Base-by-base conservation (phyloP, 2,888 invertebrate genomes). In the Crematogaster levior region DNA sequence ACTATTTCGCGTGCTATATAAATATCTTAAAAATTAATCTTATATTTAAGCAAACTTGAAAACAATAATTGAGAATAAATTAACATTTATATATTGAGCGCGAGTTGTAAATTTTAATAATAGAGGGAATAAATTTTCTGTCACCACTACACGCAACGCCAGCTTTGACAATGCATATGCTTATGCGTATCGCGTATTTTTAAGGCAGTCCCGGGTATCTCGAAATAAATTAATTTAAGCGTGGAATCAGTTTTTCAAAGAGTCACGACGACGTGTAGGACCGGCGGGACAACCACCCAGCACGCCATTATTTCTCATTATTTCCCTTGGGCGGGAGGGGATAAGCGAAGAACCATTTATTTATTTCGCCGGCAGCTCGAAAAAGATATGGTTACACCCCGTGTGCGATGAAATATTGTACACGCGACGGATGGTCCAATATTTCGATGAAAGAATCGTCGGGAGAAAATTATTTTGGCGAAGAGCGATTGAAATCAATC, bases 181-280 rank as follows among this genome's bases (percentile, higher is more conserved):
- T n/a, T n/a, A 7, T 74, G 46, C 27, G 12, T 43, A 68, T 40
- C 43, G 68, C 40, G 21, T 30, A 21, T 65, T 68, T 77, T 77
- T 46, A 68, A 77, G 63, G 53, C 21, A 30, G 24, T 18, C 34
- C 24, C 24, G 56, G 30, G 56, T 56, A 70, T 58, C 56, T 46
- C 43, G 77, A 79, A 79, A 79, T 79, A 79, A 79, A 79, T 79
- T 79, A 79, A 79, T 79, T 79, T 79, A 56, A 70, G 34, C 56
- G 24, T 30, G 48, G 77, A 56, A 79, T 79, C 77, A 79, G 77
- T 79, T 79, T 79, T 79, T 79, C 77, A 68, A 79, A 79, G 77
- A 58, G 43, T 46, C 56, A 58, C 56, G 77, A 70, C 77, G 77
- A 79, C 77, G 77, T 70, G 70, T 68, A 79, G 77, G 70, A 79